Base-by-base conservation (phyloP, 1,140 invertebrate genomes). In the Harpegnathos saltator region DNA sequence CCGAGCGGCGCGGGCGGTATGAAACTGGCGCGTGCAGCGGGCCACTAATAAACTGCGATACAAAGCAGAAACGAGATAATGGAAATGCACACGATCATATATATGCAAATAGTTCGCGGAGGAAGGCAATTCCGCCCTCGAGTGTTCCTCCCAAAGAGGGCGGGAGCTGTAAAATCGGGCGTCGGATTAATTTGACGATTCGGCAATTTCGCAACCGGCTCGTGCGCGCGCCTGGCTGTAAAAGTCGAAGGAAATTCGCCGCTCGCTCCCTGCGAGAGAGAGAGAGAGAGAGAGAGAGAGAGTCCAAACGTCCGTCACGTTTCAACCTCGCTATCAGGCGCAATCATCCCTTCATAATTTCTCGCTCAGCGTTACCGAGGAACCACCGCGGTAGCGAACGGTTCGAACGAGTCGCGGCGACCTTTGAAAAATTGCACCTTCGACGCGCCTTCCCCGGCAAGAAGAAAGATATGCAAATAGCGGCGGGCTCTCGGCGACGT, bases 371-470 rank as follows among this genome's bases (percentile, higher is more conserved):
- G 11, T 19, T 56, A 19, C 29, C 50, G 52, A 56, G 26, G 52
- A 56, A n/a, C 24, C 56, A 7, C 44, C 14, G n/a, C 12, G 19
- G 7, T 1, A 15, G 3, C 0, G 22, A 38, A 3, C 9, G 38
- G 3, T 38, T 74, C 26, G 29, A 61, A 29, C 50, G 61, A 59
- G 29, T 74, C 48, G 38, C 44, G 26, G 33, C 26, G n/a, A 74
- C 17, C 50, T 54, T 26, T 63, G 19, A 22, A 50, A 50, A n/a
- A 63, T 44, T 58, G 29, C 38, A 38, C 66, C 29, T 15, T 22
- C 26, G 29, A 19, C 12, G 48, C 24, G 29, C 56, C 17, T 44
- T 9, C 38, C 38, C 3, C 38, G 38, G 2, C 17, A 44, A 44
- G 11, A 44, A 44, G 12, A 58, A 54, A 0, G 9, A 52, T 5